Base-by-base conservation (phyloP, 2,113 vertebrate genomes). In the Lepisosteus oculatus region DNA sequence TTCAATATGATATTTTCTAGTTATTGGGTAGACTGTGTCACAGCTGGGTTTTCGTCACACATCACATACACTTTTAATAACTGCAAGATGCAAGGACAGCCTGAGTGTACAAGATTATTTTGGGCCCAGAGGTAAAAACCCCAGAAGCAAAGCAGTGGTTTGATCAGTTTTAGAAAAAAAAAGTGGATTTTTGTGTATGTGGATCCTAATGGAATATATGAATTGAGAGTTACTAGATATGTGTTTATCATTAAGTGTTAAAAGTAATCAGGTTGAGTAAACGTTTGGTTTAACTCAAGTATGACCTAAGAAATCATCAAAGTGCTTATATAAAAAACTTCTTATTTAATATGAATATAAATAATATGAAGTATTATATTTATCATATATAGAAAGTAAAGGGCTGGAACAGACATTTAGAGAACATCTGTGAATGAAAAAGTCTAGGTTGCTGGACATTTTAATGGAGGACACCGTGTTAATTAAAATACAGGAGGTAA, bases 341-440 rank as follows among this genome's bases (percentile, higher is more conserved):
- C 29, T 29, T 29, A 29, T 29, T 29, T 29, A 29, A 29, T 29
- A 2, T 29, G 29, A 1, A 29, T 29, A 29, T 29, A 29, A 29
- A 29, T 29, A 29, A 29, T 29, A 29, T 29, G 29, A 29, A 29
- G 29, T 29, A 29, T 29, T 29, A 29, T 29, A 29, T 29, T 29
- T 29, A 29, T 29, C 29, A 29, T 29, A 29, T 29, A 29, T 29
- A 29, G 29, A 29, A 29, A 1, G 29, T 29, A 59, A 59, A n/a
- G 57, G 51, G 65, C 72, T 71, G 72, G 72, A 79, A 84, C 77
- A 61, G 3, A 72, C 77, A 76, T 78, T 76, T 83, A 81, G 72
- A 78, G 72, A 77, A 78, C 65, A 84, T 84, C 78, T 84, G 74
- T 76, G 82, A 79, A 69, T 79, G 75, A 76, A 29, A 70, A 76